These are phyloP conservation scores for Pseudochaenichthys georgianus DNA, from an alignment of 2,797 vertebrate genomes.

Conservation along the genomic window DNA sequence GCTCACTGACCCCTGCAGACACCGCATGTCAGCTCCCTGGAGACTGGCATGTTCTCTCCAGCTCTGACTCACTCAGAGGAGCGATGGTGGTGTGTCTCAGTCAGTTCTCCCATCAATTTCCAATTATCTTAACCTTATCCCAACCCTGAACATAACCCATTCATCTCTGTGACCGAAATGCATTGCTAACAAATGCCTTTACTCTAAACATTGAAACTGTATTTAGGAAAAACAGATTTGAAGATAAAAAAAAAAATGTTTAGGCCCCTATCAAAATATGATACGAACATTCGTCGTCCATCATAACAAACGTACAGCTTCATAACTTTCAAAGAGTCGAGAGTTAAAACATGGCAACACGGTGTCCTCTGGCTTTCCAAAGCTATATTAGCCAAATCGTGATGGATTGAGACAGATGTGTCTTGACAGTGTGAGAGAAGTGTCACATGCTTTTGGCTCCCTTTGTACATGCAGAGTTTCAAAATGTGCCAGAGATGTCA, in stretches of 20 bases:
- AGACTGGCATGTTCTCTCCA: background rate
- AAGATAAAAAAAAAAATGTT: background rate
- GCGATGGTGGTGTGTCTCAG: background rate
- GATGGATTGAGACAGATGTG: conserved; percentile 27
- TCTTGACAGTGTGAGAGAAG: background rate
- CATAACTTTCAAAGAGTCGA: background rate
- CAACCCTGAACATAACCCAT: background rate
- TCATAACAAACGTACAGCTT: conserved; percentile 1
- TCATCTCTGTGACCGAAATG: too few relatives aligned
- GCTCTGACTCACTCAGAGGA: conserved; percentile 5
- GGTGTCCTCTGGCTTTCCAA: background rate
- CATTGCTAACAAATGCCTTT: background rate
- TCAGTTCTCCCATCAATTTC: background rate
- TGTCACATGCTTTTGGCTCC: conserved; percentile 19
- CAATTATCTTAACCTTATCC: background rate
- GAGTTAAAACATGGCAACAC: background rate
- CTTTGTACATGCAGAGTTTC: conserved; percentile 18
- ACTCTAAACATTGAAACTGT: background rate
- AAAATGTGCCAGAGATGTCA: conserved; percentile 32
- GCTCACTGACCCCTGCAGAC: conserved; percentile 43
- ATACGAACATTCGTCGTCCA: background rate
- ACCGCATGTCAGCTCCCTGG: conserved; percentile 7
- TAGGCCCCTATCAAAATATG: background rate
- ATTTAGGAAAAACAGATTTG: background rate
- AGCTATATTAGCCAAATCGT: background rate